Percentiles rank a stretch among this genome's conserved stretches.
These are phyloP conservation scores for Orcinus orca DNA, from an alignment of 2,113 vertebrate species.

Conservation along the genomic window DNA sequence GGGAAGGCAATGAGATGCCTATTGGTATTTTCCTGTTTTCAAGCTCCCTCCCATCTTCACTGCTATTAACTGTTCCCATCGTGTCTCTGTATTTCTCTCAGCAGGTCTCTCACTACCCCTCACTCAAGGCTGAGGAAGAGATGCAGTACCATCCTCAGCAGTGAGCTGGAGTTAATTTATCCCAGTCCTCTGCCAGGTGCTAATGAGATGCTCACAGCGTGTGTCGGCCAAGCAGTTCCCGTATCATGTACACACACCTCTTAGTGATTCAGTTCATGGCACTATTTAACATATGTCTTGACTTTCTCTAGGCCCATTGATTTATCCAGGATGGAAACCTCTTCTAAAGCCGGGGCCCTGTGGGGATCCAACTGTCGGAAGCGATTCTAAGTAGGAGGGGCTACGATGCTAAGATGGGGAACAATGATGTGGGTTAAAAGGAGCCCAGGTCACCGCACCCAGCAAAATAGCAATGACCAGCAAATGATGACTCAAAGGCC, in stretches of 20 bases:
- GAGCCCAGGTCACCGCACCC: background rate
- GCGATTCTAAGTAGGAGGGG: background rate
- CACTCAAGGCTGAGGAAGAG: background rate
- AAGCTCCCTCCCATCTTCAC: no score
- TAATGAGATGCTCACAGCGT: conserved; percentile 47
- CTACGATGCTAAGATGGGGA: rapidly evolving
- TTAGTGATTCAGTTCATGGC: background rate
- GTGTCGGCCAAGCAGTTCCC: conserved; percentile 7
- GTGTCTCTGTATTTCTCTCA: rapidly evolving
- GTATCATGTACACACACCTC: background rate
- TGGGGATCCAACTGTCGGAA: rapidly evolving
- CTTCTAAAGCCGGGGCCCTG: no score
- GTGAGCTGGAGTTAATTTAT: background rate
- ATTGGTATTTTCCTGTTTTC: background rate
- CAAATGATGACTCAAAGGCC: background rate
- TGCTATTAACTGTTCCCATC: background rate
- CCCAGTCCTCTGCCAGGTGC: conserved; percentile 48
- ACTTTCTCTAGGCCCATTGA: background rate
- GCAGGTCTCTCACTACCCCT: background rate
- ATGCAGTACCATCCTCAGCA: background rate
- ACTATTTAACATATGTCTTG: background rate
- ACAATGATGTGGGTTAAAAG: background rate
- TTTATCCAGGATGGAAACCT: background rate
- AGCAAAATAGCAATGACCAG: background rate
- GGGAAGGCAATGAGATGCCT: background rate